Conservation (phyloP, 2,888 invertebrate genomes). For the Tiliacea citrago region DNA sequence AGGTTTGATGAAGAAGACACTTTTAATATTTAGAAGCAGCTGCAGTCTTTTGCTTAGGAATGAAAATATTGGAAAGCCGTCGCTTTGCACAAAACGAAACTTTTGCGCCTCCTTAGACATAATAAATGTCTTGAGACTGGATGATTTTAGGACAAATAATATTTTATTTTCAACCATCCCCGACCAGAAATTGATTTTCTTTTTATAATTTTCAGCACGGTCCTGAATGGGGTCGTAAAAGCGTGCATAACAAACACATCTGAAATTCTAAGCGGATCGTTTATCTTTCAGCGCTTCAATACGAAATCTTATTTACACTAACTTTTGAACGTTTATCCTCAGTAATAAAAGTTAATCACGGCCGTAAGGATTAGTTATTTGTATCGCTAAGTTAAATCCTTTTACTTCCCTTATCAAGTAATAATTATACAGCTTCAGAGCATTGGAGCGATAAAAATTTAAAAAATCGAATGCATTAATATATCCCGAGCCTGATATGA, state of each 20-base stretch:
- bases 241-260: conserved; percentile 11
- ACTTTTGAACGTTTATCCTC: conserved; percentile 7
- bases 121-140: background rate
- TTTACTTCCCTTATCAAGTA: conserved; percentile 31
- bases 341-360: conserved; percentile 12
- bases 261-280: conserved; percentile 7
- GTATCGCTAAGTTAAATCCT: conserved; percentile 1
- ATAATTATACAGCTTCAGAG: conserved; percentile 17
- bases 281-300: conserved; percentile 3
- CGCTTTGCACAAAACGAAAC: background rate
- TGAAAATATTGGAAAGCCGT: conserved; percentile 3
- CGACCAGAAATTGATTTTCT: conserved; percentile 26
- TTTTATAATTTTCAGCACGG: conserved; percentile 30
- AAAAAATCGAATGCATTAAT: too few relatives aligned
- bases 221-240: conserved; percentile 23
- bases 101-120: background rate
- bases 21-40: background rate
- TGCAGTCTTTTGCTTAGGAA: background rate
- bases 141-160: conserved; percentile 5
- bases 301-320: conserved; percentile 8
- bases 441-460: background rate
- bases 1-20: background rate
- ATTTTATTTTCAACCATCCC: conserved; percentile 5
- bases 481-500: too few relatives aligned
- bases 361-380: conserved; percentile 4